Conservation (phyloP, 2,113 vertebrate species). For the Sula dactylatra region DNA sequence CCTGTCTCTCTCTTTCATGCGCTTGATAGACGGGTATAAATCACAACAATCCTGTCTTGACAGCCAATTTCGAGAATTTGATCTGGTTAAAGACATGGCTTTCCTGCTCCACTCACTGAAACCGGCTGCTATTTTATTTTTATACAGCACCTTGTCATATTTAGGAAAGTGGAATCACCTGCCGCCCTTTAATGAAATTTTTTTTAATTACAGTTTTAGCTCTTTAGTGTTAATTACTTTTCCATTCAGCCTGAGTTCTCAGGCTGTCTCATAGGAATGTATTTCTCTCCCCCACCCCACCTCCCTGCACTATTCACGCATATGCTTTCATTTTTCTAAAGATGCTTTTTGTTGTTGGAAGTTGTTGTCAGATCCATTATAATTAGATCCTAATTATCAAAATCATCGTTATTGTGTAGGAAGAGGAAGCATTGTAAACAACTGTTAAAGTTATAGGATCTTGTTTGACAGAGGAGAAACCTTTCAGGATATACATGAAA, state of each 20-base stretch:
- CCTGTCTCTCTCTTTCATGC: conserved; percentile 64
- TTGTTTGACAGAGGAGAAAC: neutral
- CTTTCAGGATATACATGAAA: neutral
- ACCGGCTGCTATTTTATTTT: conserved; percentile 71
- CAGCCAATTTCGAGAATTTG: conserved; percentile 99
- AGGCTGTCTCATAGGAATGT: conserved; percentile 60
- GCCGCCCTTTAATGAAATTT: conserved; percentile 77
- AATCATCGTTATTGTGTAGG: conserved; percentile 56
- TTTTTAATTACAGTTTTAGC: conserved; percentile 82
- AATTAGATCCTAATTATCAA: conserved; percentile 62
- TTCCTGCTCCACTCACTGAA: conserved; percentile 74
- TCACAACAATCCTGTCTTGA: conserved; percentile 96
- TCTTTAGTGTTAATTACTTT: conserved; percentile 82
- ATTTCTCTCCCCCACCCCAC: neutral
- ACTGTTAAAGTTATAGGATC: conserved; percentile 39
- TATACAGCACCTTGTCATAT: conserved; percentile 66
- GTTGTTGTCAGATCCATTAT: conserved; percentile 61
- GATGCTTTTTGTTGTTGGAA: conserved; percentile 56
- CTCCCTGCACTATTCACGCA: neutral
- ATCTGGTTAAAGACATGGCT: conserved; percentile 99
- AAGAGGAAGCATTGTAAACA: conserved; percentile 14
- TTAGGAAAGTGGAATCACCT: conserved; percentile 71
- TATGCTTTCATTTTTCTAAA: conserved; percentile 60
- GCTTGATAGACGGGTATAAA: conserved; percentile 98
- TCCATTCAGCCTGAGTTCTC: conserved; percentile 70